These are phyloP conservation scores for Brevimyrus niger DNA, from an alignment of 2,113 vertebrate species.

Conservation along the genomic window DNA sequence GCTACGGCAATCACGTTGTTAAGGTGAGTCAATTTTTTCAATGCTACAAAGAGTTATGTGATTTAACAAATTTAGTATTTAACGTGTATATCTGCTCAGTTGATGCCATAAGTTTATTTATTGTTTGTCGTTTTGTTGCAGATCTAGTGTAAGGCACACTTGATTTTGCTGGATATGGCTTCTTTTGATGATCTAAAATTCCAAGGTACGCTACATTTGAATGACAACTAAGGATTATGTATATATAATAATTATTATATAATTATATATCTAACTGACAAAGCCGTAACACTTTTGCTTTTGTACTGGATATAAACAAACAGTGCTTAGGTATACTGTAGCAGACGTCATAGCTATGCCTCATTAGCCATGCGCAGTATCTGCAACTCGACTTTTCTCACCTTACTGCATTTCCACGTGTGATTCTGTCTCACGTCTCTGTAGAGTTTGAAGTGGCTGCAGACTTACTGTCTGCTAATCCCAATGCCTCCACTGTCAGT, in stretches of 20 bases:
- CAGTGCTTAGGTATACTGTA: background rate
- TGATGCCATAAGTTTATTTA: background rate
- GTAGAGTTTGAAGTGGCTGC: constrained; percentile 73
- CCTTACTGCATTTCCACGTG: background rate
- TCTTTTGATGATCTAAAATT: constrained; percentile 66
- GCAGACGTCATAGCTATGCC: background rate
- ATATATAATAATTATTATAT: too few species aligned
- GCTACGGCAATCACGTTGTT: background rate
- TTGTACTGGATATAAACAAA: background rate
- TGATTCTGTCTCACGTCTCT: background rate
- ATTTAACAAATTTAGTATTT: background rate
- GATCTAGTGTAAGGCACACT: constrained; percentile 22
- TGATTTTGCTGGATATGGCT: constrained; percentile 54
- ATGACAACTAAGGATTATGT: background rate
- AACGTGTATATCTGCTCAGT: background rate
- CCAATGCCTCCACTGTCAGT: constrained; percentile 56
- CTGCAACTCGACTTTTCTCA: background rate
- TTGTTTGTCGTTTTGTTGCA: constrained; percentile 8
- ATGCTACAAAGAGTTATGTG: background rate
- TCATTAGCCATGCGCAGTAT: background rate
- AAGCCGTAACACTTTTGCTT: background rate
- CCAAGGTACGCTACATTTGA: constrained; percentile 54
- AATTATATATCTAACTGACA: background rate
- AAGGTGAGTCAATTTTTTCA: background rate
- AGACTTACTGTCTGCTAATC: constrained; percentile 62